These are phyloP conservation scores for Caenorhabditis sp. DNA, from an alignment of 2,888 invertebrate species.

Conservation along the genomic window DNA sequence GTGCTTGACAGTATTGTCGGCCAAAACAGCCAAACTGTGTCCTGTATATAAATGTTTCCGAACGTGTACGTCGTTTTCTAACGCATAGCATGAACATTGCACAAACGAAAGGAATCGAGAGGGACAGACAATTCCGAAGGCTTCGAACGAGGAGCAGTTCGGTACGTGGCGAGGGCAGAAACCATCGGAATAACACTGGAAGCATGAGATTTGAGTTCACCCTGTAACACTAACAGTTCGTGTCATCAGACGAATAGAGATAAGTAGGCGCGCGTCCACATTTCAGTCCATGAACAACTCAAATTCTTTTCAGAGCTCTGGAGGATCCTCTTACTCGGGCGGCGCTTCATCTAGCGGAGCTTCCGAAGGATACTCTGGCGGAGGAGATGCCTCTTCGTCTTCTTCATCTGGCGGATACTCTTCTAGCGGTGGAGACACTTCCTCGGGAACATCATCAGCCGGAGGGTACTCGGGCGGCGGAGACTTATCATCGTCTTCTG, in stretches of 20 bases:
- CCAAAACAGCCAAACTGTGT: conserved; percentile 20
- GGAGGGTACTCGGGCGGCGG: conserved; percentile 36
- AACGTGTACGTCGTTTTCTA: conserved; percentile 50
- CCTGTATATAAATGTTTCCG: conserved; percentile 61
- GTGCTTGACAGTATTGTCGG: conserved; percentile 3
- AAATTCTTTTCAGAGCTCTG: conserved; percentile 19
- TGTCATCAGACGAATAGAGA: too few relatives aligned
- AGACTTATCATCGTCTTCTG: not conserved
- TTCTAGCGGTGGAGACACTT: conserved; percentile 25
- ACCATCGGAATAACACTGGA: not conserved
- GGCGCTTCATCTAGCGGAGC: not conserved
- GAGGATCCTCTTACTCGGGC: conserved; percentile 21
- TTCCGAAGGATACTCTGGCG: conserved; percentile 11
- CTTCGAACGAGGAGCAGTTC: not conserved
- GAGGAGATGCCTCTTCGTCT: conserved; percentile 1
- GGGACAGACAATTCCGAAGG: not conserved
- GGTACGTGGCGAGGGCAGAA: not conserved
- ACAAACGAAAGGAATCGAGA: not conserved
- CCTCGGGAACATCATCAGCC: conserved; percentile 17
- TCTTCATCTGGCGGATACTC: conserved; percentile 6
- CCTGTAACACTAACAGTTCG: too few relatives aligned
- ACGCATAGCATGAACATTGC: conserved; percentile 39
- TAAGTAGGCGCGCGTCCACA: conserved; percentile 33
- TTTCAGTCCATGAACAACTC: not conserved
- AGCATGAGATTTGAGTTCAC: conserved; percentile 14